These are phyloP conservation scores for Sarcophilus harrisii DNA, from an alignment of 2,797 vertebrate genomes.

Conservation along the genomic window DNA sequence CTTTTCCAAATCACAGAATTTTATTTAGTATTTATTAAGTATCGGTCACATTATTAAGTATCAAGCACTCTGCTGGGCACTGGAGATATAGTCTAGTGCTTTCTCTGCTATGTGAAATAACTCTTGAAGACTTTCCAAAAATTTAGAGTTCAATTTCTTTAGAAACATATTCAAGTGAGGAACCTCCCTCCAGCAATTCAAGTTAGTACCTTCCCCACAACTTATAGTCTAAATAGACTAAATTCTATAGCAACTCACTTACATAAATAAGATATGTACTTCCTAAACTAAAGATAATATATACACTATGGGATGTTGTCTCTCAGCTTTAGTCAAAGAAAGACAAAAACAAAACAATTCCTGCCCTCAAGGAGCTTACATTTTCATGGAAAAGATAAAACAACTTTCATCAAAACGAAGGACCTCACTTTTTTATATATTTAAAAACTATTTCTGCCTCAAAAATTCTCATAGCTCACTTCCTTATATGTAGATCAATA, in stretches of 20 bases:
- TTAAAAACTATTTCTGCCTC: background rate
- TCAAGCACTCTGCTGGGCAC: slow-evolving; percentile 22
- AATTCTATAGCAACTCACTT: background rate
- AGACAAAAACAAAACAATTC: background rate
- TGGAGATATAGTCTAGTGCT: background rate
- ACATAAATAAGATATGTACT: background rate
- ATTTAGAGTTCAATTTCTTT: too few species aligned
- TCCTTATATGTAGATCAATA: background rate
- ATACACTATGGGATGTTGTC: background rate
- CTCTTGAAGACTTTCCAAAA: too few species aligned
- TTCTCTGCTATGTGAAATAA: background rate
- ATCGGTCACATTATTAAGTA: background rate
- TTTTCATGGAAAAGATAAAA: background rate
- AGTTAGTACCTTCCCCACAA: background rate
- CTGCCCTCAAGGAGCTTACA: background rate
- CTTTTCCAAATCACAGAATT: slow-evolving; percentile 11
- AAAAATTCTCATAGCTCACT: background rate
- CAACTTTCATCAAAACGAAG: background rate
- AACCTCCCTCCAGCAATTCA: background rate
- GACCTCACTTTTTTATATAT: background rate
- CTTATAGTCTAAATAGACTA: background rate
- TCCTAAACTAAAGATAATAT: background rate
- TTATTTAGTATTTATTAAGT: slow-evolving; percentile 34
- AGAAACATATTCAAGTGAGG: background rate
- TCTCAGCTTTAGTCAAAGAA: background rate